A percentile compares a stretch with the other conserved stretches of the same genome.
Conservation (phyloP, 2,113 vertebrate genomes). For the Prionailurus bengalensis region DNA sequence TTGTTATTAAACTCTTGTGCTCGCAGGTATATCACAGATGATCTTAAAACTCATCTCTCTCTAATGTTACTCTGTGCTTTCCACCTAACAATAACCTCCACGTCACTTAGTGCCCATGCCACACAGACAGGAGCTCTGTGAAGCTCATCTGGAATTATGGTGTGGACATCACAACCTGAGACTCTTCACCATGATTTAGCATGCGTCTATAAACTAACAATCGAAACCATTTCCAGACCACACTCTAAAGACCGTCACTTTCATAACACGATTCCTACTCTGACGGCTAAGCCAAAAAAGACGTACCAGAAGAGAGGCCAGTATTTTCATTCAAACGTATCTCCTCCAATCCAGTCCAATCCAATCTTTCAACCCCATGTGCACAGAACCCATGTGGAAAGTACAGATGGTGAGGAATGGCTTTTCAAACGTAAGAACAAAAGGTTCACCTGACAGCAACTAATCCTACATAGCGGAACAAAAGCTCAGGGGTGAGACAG, state of each 20-base stretch:
- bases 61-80: neutral
- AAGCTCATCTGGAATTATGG: neutral
- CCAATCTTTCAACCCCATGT: neutral
- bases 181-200: neutral
- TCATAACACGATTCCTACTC: neutral
- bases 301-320: neutral
- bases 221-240: conserved; percentile 52
- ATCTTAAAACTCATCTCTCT: conserved; percentile 50
- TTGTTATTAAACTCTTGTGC: neutral
- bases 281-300: conserved; percentile 19
- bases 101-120: neutral
- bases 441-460: conserved; percentile 52
- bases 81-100: neutral
- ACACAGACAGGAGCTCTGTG: neutral
- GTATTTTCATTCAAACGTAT: conserved; percentile 56
- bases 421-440: conserved; percentile 45
- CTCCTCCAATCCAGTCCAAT: neutral
- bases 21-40: neutral
- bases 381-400: conserved; percentile 39
- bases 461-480: neutral
- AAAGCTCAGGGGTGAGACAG: neutral
- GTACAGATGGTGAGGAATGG: neutral
- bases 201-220: neutral
- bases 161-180: neutral
- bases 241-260: neutral